Evolutionary conservation across 2,797 vertebrate genomes (phyloP).

Genomic region (Gastrophryne carolinensis): DNA sequence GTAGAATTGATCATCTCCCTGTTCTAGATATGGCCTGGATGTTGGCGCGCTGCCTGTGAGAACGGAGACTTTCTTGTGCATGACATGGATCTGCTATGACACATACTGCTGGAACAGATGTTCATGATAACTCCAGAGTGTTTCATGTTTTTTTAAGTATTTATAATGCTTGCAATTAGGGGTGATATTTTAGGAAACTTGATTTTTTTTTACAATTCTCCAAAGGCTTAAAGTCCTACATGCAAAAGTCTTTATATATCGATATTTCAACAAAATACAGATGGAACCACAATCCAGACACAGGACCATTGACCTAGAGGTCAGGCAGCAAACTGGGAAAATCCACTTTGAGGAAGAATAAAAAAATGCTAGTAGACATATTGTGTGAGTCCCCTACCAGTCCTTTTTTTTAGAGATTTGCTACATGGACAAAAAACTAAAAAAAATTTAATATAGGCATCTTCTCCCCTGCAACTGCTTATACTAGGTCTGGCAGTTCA

Average conservation of each 20-base stretch:
- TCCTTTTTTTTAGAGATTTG: neutral
- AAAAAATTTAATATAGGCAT: no score
- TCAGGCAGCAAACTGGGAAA: slow-evolving; percentile 17
- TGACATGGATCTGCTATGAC: slow-evolving; percentile 22
- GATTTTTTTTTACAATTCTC: slow-evolving; percentile 25
- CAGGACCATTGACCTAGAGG: neutral
- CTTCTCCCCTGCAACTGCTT: no score
- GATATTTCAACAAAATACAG: slow-evolving; percentile 18
- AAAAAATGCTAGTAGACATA: neutral
- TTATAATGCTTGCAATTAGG: slow-evolving; percentile 14
- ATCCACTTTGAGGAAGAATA: neutral
- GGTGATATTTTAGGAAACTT: slow-evolving; percentile 20
- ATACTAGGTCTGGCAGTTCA: no score
- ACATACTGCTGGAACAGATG: slow-evolving; percentile 54
- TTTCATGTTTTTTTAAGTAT: slow-evolving; percentile 27
- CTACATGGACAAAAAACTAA: no score
- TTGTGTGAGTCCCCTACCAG: neutral
- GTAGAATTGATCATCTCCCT: slow-evolving; percentile 7
- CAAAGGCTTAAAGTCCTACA: slow-evolving; percentile 2
- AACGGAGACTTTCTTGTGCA: slow-evolving; percentile 18
- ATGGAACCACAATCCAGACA: slow-evolving; percentile 23
- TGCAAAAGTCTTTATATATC: slow-evolving; percentile 6
- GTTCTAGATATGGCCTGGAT: slow-evolving; percentile 10
- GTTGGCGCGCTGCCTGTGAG: slow-evolving; percentile 43
- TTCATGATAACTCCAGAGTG: slow-evolving; percentile 45